Percentiles rank a stretch among this genome's conserved stretches.
These are phyloP conservation scores for Sternotherus odoratus DNA, from an alignment of 2,797 vertebrate genomes.

Conservation along the genomic window DNA sequence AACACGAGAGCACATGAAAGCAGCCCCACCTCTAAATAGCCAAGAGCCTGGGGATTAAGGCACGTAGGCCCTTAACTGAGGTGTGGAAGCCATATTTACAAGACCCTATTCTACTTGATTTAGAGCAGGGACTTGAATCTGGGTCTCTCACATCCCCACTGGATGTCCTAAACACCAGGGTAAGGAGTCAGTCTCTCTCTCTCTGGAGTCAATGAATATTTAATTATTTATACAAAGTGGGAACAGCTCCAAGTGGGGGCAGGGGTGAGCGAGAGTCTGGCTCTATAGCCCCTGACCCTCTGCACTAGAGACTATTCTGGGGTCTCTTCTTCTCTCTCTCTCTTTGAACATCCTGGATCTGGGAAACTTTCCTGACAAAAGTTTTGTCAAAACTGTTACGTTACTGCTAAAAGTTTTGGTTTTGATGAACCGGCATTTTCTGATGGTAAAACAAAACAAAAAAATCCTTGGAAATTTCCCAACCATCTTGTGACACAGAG, in stretches of 20 bases:
- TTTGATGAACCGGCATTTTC: background rate
- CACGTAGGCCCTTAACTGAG: background rate
- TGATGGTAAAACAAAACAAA: background rate
- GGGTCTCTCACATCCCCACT: background rate
- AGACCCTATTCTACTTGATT: background rate
- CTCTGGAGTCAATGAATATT: background rate
- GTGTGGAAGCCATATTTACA: background rate
- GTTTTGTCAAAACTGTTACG: background rate
- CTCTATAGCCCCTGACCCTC: background rate
- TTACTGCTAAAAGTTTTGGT: background rate
- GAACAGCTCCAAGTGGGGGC: background rate
- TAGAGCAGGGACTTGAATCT: background rate
- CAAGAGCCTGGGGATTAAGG: background rate
- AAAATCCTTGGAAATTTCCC: background rate
- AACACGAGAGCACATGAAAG: background rate
- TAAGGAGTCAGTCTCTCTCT: background rate
- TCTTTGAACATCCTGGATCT: background rate
- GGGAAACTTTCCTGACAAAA: background rate
- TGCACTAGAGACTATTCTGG: background rate
- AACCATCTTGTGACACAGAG: background rate
- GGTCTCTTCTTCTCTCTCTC: background rate
- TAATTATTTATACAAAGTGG: constrained; percentile 5
- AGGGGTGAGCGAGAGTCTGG: background rate
- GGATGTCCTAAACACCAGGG: constrained; percentile 1
- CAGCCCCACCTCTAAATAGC: background rate